Evolutionary conservation across 2,888 invertebrate species (phyloP).

Genomic region (Stenodema calcarata): DNA sequence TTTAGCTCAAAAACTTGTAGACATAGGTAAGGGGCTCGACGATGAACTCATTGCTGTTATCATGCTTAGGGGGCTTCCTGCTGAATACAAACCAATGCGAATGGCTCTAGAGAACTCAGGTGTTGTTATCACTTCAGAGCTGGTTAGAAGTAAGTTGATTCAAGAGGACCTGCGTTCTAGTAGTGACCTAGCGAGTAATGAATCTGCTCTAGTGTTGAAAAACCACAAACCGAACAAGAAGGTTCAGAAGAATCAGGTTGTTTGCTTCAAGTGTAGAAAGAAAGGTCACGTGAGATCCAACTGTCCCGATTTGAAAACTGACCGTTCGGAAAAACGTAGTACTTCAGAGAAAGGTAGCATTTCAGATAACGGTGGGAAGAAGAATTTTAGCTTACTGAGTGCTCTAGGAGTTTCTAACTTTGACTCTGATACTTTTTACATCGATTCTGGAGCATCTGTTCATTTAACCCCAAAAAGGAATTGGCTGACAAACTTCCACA

Average conservation of each 20-base stretch:
- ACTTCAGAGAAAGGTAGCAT: no score
- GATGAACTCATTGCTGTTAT: conserved; percentile 28
- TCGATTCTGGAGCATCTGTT: not conserved
- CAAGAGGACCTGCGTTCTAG: not conserved
- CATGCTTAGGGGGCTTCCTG: conserved; percentile 30
- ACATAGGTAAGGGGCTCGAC: not conserved
- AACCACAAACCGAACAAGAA: not conserved
- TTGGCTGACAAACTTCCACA: not conserved
- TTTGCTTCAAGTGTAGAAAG: not conserved
- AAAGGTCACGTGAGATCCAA: not conserved
- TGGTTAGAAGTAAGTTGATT: not conserved
- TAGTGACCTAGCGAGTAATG: not conserved
- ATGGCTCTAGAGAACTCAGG: conserved; percentile 30
- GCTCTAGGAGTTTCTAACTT: no score
- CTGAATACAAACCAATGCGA: not conserved
- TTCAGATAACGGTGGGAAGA: no score
- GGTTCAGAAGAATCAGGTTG: not conserved
- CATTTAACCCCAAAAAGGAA: not conserved
- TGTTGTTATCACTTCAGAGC: not conserved
- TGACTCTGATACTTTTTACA: not conserved
- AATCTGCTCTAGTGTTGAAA: not conserved
- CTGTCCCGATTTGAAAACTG: not conserved
- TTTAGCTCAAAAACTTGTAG: conserved; percentile 12
- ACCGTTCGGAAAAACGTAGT: no score
- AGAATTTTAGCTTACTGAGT: no score